Evolutionary conservation across 2,888 invertebrate species (phyloP).

Genomic region (Eupithecia subfuscata): DNA sequence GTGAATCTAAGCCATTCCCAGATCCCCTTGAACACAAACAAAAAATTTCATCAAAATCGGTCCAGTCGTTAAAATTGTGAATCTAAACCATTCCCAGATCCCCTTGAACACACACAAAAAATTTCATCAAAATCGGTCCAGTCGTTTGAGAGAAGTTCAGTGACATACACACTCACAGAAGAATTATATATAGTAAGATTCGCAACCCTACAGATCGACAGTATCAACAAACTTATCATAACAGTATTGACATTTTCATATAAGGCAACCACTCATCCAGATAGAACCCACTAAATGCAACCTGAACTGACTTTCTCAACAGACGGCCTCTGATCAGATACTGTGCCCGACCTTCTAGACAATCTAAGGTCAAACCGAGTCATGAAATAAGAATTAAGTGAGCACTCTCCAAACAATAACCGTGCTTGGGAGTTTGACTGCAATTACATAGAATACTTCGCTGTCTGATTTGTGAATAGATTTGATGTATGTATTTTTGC

Average conservation of each 20-base stretch:
- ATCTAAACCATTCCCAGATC: too few species aligned
- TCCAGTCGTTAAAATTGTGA: too few species aligned
- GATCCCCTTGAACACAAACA: too few species aligned
- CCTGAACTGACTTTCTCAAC: conserved; percentile 35
- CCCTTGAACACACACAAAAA: too few species aligned
- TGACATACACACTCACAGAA: too few species aligned
- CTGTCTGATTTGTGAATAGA: not conserved
- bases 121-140: too few species aligned
- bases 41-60: too few species aligned
- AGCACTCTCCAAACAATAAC: conserved; percentile 64
- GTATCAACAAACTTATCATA: not conserved
- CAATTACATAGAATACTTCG: conserved; percentile 18
- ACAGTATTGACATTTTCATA: conserved; percentile 14
- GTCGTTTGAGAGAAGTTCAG: too few species aligned
- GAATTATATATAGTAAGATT: too few species aligned
- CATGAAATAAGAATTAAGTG: conserved; percentile 72
- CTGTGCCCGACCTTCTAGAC: conserved; percentile 62
- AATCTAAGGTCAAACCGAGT: conserved; percentile 67
- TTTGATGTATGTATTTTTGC: too few species aligned
- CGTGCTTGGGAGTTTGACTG: conserved; percentile 43
- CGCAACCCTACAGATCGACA: not conserved
- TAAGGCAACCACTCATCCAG: conserved; percentile 5
- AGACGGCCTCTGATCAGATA: conserved; percentile 64
- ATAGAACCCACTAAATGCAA: conserved; percentile 29
- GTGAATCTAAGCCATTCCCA: too few species aligned